These are phyloP conservation scores for Planiliza haematocheilus DNA, from an alignment of 2,113 vertebrate species.

Conservation along the genomic window DNA sequence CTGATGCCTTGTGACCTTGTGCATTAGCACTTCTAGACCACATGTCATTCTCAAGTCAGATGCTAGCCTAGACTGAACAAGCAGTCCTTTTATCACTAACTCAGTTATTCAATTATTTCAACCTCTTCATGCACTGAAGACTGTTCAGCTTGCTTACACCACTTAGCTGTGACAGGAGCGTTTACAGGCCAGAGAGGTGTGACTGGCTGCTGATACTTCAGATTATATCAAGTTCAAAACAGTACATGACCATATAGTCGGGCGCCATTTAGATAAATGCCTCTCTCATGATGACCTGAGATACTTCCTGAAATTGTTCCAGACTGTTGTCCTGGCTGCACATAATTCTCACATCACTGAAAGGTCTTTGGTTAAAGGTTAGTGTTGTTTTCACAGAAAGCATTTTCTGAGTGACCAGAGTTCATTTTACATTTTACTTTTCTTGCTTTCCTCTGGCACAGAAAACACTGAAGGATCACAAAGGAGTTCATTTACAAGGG, in stretches of 20 bases:
- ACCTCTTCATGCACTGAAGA: slow-evolving; percentile 58
- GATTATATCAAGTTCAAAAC: slow-evolving; percentile 19
- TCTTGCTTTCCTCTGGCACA: background rate
- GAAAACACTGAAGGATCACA: background rate
- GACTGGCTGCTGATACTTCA: slow-evolving; percentile 29
- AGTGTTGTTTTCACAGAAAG: background rate
- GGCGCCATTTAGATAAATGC: background rate
- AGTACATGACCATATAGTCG: slow-evolving; percentile 1
- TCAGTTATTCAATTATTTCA: slow-evolving; percentile 70
- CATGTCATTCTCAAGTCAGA: slow-evolving; percentile 77
- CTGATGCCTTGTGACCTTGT: slow-evolving; percentile 63
- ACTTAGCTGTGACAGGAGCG: slow-evolving; percentile 50
- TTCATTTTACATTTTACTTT: background rate
- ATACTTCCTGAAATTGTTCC: background rate
- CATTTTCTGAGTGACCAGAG: background rate
- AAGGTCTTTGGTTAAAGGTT: background rate
- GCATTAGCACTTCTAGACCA: slow-evolving; percentile 57
- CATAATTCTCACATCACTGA: background rate
- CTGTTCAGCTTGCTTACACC: slow-evolving; percentile 40
- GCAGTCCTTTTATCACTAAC: slow-evolving; percentile 69
- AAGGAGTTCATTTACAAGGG: background rate
- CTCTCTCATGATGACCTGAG: background rate
- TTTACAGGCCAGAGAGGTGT: slow-evolving; percentile 33
- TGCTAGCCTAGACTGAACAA: slow-evolving; percentile 72
- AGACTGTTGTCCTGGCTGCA: background rate